These are phyloP conservation scores for Mactromeris polynyma DNA, from an alignment of 2,888 invertebrate species.

Conservation along the genomic window DNA sequence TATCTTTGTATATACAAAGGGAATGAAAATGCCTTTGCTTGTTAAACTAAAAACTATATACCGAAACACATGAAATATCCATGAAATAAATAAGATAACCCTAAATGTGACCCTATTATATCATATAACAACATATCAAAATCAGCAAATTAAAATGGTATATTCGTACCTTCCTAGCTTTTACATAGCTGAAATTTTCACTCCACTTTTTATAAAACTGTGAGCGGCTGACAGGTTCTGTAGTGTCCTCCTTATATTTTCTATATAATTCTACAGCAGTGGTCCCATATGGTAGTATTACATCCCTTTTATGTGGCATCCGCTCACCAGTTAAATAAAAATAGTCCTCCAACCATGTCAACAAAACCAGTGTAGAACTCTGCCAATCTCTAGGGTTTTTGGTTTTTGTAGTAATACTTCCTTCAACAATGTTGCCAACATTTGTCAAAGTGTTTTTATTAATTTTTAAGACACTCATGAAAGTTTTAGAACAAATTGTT, in stretches of 20 bases:
- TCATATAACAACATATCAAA: background rate
- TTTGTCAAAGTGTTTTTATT: conserved; percentile 16
- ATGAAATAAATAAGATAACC: background rate
- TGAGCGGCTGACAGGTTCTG: conserved; percentile 15
- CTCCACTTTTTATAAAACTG: conserved; percentile 24
- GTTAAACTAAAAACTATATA: no score
- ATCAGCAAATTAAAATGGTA: no score
- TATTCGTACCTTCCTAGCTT: conserved; percentile 24
- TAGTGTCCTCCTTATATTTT: background rate
- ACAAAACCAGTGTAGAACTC: background rate
- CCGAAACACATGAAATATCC: background rate
- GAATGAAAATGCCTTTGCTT: no score
- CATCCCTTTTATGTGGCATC: conserved; percentile 9
- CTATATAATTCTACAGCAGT: background rate
- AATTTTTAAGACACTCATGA: background rate
- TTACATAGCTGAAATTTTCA: conserved; percentile 6
- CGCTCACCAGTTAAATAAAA: background rate
- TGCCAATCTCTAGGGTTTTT: background rate
- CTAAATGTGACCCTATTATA: background rate
- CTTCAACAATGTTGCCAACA: background rate
- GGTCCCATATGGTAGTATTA: conserved; percentile 8
- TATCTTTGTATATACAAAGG: background rate
- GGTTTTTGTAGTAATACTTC: background rate
- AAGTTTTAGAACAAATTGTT: background rate
- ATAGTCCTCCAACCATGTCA: conserved; percentile 22